Evolutionary conservation across 2,888 invertebrate genomes (phyloP), one percentile per base, ranked within the genome.

Genomic region (Caradrina kadenii): DNA sequence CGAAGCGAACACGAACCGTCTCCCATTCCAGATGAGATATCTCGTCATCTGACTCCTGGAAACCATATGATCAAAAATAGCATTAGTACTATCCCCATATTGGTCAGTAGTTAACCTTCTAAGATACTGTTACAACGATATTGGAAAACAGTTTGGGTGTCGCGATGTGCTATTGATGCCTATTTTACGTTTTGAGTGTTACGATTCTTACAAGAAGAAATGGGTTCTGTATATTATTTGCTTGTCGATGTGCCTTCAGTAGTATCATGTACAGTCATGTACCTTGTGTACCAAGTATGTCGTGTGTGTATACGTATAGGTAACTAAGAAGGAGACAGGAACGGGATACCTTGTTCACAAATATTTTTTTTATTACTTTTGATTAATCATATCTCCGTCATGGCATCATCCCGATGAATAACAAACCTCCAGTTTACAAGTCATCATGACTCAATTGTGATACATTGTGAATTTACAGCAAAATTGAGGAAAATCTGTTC

Each of bases 21-120:
- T 99, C 99, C 99, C 99, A 99, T 97, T 99, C 99, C 92, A 99
- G 96, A 92, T 99, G 99, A 61, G 99, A 98, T 85, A 99, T 98
- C 95, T 98, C 98, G 94, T 98, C 98, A 89, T 98, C 98, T 3
- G 98, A 98, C 90, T 98, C 98, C 97, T 97, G 93, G 5, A 93
- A 94, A 81, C n/a, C 17, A 62, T 5, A 62, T 11, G 6, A 26
- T 52, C 21, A 1, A 19, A 21, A 5, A 55, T 50, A 6, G 19
- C 17, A 48, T 35, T 59, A 59, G 15, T 21, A 17, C 17, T n/a
- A 39, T 13, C 39, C 1, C 8, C 11, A 35, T 35, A 10, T 35
- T 35, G 35, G 39, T 39, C 39, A 8, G 11, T 39, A 39, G 39
- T 39, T 39, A 13, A 8, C n/a, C 13, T 31, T 5, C 17, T 66